These are phyloP conservation scores for Panzeria rudis DNA, from an alignment of 2,888 invertebrate species.

Conservation along the genomic window DNA sequence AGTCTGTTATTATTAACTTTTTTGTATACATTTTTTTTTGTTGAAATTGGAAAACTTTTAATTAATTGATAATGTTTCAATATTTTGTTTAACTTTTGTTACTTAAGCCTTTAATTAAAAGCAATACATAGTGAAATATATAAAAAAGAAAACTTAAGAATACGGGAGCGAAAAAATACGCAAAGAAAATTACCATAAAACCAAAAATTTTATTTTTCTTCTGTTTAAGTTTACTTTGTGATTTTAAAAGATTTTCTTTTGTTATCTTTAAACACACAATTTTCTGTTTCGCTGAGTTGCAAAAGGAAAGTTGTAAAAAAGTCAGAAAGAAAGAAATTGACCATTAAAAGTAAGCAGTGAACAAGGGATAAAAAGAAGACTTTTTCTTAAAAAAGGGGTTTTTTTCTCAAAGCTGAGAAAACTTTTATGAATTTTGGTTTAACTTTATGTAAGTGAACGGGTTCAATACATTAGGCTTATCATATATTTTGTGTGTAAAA, in stretches of 20 bases:
- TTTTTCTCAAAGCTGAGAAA: too few species aligned
- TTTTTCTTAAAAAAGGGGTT: too few species aligned
- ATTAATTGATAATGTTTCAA: constrained; percentile 63
- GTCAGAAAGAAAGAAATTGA: too few species aligned
- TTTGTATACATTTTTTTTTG: neutral
- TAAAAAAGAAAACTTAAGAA: neutral
- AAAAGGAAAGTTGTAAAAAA: too few species aligned
- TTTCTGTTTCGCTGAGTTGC: neutral
- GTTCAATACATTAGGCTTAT: too few species aligned
- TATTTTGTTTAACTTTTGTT: constrained; percentile 58
- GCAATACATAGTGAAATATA: neutral
- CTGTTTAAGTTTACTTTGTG: neutral
- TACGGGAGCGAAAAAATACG: neutral
- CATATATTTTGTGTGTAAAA: too few species aligned
- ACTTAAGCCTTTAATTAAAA: constrained; percentile 45
- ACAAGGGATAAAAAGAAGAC: neutral
- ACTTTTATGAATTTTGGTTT: too few species aligned
- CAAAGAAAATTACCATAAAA: constrained; percentile 12
- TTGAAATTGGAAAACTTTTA: constrained; percentile 42
- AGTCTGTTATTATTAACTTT: constrained; percentile 29
- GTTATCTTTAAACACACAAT: neutral
- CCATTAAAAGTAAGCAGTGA: neutral
- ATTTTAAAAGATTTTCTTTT: neutral
- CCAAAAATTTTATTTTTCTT: neutral
- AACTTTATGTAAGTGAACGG: too few species aligned